phyloP scores from a whole-genome alignment of 2,797 vertebrate species.

The Sparidentex hasta region DNA sequence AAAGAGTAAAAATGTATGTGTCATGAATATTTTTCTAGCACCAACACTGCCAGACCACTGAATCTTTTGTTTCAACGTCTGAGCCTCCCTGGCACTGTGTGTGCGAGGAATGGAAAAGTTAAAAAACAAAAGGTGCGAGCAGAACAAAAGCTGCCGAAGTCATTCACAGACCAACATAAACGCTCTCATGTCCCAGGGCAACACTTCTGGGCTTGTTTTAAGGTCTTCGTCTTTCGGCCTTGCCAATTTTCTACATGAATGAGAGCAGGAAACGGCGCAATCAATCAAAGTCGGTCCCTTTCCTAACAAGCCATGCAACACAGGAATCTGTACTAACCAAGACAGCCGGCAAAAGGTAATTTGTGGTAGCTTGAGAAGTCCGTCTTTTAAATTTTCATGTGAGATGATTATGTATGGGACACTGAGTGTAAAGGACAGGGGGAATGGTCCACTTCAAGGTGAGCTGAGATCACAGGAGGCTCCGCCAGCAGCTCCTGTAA shows the following conservation, averaged over 20 bases:
- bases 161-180: slow-evolving; percentile 54
- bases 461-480: slow-evolving; percentile 67
- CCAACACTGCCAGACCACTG: not conserved
- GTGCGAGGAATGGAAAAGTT: not conserved
- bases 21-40: not conserved
- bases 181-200: slow-evolving; percentile 35
- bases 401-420: slow-evolving; percentile 70
- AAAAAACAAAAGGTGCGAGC: slow-evolving; percentile 26
- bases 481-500: slow-evolving; percentile 58
- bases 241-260: slow-evolving; percentile 86
- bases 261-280: slow-evolving; percentile 75
- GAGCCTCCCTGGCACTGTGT: not conserved
- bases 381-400: slow-evolving; percentile 70
- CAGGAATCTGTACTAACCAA: slow-evolving; percentile 63
- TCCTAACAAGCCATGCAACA: slow-evolving; percentile 76
- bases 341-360: slow-evolving; percentile 76
- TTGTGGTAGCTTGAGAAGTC: slow-evolving; percentile 53
- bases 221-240: slow-evolving; percentile 77
- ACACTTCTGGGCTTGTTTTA: slow-evolving; percentile 62
- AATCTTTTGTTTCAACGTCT: slow-evolving; percentile 21
- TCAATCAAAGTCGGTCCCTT: slow-evolving; percentile 85
- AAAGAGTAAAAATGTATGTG: slow-evolving; percentile 6
- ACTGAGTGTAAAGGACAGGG: slow-evolving; percentile 40
- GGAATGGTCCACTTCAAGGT: slow-evolving; percentile 72
- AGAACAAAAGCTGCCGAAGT: slow-evolving; percentile 52